Evolutionary conservation across 1,140 invertebrate species (phyloP).

Genomic region (Panagrolaimus sp.): DNA sequence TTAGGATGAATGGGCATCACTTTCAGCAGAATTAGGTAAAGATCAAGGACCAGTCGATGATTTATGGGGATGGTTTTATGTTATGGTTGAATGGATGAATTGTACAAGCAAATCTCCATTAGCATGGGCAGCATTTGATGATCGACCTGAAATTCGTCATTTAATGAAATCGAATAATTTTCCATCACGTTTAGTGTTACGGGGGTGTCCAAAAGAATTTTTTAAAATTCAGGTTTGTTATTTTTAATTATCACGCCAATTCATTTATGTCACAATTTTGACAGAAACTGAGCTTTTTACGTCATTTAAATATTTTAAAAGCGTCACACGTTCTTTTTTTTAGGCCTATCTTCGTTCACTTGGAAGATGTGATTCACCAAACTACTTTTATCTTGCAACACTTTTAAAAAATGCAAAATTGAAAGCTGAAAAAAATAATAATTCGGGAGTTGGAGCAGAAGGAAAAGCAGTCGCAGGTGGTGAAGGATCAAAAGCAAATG

Average conservation of each 20-base stretch:
- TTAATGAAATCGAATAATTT: conserved; percentile 1
- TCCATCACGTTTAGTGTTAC: neutral
- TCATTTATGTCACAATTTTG: too few relatives aligned
- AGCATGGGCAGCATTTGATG: neutral
- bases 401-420: neutral
- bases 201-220: neutral
- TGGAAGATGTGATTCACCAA: neutral
- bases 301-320: too few relatives aligned
- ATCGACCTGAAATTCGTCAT: conserved; percentile 1
- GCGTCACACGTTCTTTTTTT: too few relatives aligned
- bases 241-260: too few relatives aligned
- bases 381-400: neutral
- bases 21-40: neutral
- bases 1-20: conserved; percentile 8
- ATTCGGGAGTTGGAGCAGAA: neutral
- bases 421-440: neutral
- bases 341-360: neutral
- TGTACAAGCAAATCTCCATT: neutral
- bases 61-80: conserved; percentile 9
- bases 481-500: neutral
- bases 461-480: too few relatives aligned
- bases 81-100: conserved; percentile 13
- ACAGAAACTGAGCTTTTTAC: too few relatives aligned
- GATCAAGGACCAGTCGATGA: conserved; percentile 1
- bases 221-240: conserved; percentile 1